Percentiles rank a stretch among this genome's conserved stretches.
Evolutionary conservation across 2,113 vertebrate species (phyloP).

Genomic region (Zapornia atra): DNA sequence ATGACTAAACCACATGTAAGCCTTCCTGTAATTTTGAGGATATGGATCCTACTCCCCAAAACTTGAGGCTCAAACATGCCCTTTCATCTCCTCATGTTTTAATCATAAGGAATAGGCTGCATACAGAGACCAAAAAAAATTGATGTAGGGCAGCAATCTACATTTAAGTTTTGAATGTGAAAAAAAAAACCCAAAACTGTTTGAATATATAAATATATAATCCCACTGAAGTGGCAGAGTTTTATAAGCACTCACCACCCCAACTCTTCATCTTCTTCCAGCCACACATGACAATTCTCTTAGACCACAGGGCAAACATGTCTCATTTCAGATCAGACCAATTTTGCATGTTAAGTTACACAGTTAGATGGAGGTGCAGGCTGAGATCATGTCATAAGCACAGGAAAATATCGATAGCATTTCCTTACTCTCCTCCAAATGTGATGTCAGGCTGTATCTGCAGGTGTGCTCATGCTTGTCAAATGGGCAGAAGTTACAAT

Average conservation of each 20-base stretch:
- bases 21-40: background rate
- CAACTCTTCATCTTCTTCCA: background rate
- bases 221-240: background rate
- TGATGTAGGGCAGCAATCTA: background rate
- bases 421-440: background rate
- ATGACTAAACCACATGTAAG: background rate
- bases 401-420: background rate
- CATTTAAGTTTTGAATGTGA: background rate
- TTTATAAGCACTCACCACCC: background rate
- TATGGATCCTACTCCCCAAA: background rate
- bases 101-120: background rate
- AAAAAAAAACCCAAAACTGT: background rate
- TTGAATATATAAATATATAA: background rate
- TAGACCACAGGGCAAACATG: background rate
- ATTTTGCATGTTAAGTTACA: background rate
- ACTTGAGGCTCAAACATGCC: background rate
- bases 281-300: background rate
- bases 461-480: background rate
- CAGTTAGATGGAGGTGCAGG: background rate
- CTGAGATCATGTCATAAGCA: background rate
- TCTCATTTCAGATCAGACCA: background rate
- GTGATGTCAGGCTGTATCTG: background rate
- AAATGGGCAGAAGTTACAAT: background rate
- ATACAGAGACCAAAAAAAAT: background rate
- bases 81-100: background rate